phyloP scores from a whole-genome alignment of 2,113 vertebrate genomes.

The Rhynchomys soricoides region DNA sequence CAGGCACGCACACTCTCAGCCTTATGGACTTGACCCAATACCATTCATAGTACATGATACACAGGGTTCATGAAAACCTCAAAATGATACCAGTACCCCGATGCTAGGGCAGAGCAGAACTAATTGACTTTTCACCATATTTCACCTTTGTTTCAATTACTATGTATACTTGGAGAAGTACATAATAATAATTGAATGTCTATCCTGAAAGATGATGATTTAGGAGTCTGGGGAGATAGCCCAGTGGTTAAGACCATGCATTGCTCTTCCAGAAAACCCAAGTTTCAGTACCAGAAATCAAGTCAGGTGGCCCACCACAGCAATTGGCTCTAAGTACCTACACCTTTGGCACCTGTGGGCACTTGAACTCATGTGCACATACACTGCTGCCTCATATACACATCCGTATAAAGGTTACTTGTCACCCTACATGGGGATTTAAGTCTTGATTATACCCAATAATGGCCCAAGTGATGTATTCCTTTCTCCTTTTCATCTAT shows the following conservation, averaged over 20 bases:
- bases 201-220: background rate
- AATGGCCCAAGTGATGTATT: background rate
- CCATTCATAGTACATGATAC: rapidly evolving
- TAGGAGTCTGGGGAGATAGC: background rate
- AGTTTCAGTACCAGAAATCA: background rate
- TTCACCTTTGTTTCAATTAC: background rate
- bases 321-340: background rate
- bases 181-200: background rate
- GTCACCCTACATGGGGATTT: background rate
- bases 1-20: background rate
- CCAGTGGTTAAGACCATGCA: background rate
- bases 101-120: no score
- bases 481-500: no score
- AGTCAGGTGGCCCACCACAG: background rate
- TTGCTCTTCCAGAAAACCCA: background rate
- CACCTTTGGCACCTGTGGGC: background rate
- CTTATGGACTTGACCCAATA: background rate
- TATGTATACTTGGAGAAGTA: background rate
- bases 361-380: background rate
- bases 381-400: background rate
- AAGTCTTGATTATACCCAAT: background rate
- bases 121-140: background rate
- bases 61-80: background rate
- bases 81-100: background rate
- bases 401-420: no score